Percentiles rank a stretch among this genome's conserved stretches.
Evolutionary conservation across 2,113 vertebrate species (phyloP).

Genomic region (Xiphophorus hellerii): DNA sequence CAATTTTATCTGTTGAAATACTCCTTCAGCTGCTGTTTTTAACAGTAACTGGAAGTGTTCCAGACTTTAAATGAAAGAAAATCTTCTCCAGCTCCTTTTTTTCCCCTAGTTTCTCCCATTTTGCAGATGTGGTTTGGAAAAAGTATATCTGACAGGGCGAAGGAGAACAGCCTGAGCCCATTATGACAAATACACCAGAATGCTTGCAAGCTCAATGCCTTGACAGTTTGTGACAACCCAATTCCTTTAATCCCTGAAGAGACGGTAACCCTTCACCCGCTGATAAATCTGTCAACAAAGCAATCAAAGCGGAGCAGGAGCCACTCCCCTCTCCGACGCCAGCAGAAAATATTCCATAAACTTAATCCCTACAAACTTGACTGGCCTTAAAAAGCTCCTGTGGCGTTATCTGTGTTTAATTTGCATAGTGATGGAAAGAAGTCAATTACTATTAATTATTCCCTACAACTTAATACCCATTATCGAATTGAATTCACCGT

Average conservation of each 20-base stretch:
- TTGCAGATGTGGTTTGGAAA: conserved; percentile 40
- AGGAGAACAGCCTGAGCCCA: conserved; percentile 48
- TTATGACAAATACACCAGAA: conserved; percentile 63
- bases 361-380: conserved; percentile 74
- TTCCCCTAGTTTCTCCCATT: not conserved
- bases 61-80: conserved; percentile 6
- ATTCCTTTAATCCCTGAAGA: conserved; percentile 71
- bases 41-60: not conserved
- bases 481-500: conserved; percentile 80
- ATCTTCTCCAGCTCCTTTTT: conserved; percentile 25
- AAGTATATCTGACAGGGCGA: conserved; percentile 40
- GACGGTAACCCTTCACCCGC: conserved; percentile 68
- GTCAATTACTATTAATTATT: conserved; percentile 82
- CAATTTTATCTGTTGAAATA: not conserved
- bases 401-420: conserved; percentile 76
- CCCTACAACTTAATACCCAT: conserved; percentile 81
- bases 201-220: conserved; percentile 53
- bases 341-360: conserved; percentile 55
- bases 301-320: conserved; percentile 67
- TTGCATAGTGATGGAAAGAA: conserved; percentile 80
- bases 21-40: not conserved
- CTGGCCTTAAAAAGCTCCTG: conserved; percentile 73
- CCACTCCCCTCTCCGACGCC: conserved; percentile 49
- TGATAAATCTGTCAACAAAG: conserved; percentile 76
- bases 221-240: conserved; percentile 74